These are phyloP conservation scores for Sparus aurata DNA, from an alignment of 2,797 vertebrate genomes.

Conservation along the genomic window DNA sequence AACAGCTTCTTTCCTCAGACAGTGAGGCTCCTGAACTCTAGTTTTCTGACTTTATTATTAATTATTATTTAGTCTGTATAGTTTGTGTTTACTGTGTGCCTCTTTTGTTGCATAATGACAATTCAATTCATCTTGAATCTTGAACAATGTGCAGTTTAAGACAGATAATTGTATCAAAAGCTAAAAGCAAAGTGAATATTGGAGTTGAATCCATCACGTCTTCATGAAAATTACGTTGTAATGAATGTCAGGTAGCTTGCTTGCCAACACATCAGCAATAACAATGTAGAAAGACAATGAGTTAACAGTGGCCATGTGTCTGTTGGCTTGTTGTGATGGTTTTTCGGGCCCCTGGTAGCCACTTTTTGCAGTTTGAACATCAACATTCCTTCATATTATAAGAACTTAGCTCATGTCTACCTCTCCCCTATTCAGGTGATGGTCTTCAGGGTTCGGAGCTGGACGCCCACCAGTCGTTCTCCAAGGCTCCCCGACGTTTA, in stretches of 20 bases:
- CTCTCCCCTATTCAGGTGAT: conserved; percentile 63
- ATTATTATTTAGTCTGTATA: too few species aligned
- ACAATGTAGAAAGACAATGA: not conserved
- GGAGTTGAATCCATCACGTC: too few species aligned
- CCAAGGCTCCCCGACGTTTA: conserved; percentile 75
- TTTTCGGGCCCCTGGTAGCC: not conserved
- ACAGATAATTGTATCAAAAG: too few species aligned
- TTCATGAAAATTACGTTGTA: not conserved
- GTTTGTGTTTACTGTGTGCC: too few species aligned
- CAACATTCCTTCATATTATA: not conserved
- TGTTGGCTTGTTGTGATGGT: not conserved
- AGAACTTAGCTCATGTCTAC: not conserved
- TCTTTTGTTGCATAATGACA: too few species aligned
- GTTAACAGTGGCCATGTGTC: not conserved
- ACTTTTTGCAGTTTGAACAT: not conserved
- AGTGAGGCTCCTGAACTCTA: too few species aligned
- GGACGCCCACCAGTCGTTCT: conserved; percentile 77
- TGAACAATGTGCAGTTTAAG: too few species aligned
- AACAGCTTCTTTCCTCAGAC: too few species aligned
- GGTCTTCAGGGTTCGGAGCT: conserved; percentile 68
- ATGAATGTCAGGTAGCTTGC: not conserved
- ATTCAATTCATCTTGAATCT: too few species aligned
- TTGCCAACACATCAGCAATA: not conserved
- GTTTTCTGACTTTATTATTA: too few species aligned
- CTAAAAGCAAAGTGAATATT: not conserved